Conservation (phyloP, 1,140 invertebrate genomes). For the Listronotus oregonensis region DNA sequence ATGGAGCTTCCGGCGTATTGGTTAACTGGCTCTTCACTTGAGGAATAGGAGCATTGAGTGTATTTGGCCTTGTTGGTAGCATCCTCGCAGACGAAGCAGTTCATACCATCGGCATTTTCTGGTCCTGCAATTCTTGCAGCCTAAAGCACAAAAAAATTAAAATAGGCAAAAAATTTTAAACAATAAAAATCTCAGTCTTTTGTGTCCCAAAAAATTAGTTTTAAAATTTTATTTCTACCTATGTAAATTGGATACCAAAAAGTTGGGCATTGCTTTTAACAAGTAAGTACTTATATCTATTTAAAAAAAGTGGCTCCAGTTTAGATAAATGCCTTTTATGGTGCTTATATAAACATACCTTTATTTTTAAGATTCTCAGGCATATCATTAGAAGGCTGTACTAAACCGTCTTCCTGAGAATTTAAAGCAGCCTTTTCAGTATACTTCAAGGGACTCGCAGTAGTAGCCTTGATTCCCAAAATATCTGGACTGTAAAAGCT, state of each 20-base stretch:
- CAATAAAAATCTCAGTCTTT: too few relatives aligned
- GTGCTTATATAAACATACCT: not conserved
- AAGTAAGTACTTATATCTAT: too few relatives aligned
- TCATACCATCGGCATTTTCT: conserved; percentile 16
- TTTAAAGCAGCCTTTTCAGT: conserved; percentile 26
- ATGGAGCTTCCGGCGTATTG: conserved; percentile 51
- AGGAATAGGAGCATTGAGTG: conserved; percentile 59
- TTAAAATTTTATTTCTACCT: too few relatives aligned
- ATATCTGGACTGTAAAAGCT: conserved; percentile 35
- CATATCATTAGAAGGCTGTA: conserved; percentile 34
- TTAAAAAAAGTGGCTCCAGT: too few relatives aligned
- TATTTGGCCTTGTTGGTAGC: conserved; percentile 56
- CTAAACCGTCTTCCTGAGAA: conserved; percentile 21
- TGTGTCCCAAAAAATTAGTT: too few relatives aligned
- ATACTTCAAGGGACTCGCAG: conserved; percentile 40
- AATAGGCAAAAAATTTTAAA: too few relatives aligned
- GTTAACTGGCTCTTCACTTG: conserved; percentile 50
- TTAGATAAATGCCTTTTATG: too few relatives aligned
- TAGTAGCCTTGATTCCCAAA: conserved; percentile 34
- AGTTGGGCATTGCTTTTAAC: too few relatives aligned
- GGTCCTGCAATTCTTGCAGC: too few relatives aligned
- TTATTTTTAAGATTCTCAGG: conserved; percentile 41
- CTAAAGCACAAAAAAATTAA: too few relatives aligned
- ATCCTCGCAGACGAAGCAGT: conserved; percentile 46
- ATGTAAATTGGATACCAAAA: too few relatives aligned